phyloP scores from a whole-genome alignment of 2,888 invertebrate genomes.

The Octodonta nipae region DNA sequence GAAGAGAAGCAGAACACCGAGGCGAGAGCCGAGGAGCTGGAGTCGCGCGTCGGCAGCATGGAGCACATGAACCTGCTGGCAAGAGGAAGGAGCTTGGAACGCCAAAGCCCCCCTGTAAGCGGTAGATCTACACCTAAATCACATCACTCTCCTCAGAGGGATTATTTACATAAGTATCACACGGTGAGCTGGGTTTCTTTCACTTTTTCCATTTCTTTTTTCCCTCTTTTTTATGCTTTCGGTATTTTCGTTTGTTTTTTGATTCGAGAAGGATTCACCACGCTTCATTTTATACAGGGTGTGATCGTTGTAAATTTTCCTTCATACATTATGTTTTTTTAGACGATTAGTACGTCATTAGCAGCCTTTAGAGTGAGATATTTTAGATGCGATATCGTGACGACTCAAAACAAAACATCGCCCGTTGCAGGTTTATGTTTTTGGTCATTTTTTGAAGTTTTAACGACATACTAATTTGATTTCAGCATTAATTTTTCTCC shows the following conservation, averaged over 20 bases:
- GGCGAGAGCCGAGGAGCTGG: constrained; percentile 91
- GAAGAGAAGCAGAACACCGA: constrained; percentile 72
- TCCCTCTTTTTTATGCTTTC: constrained; percentile 6
- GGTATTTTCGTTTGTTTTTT: constrained; percentile 4
- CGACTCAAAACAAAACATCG: no score
- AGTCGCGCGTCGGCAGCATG: constrained; percentile 88
- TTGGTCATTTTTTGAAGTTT: no score
- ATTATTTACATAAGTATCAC: constrained; percentile 87
- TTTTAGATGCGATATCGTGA: no score
- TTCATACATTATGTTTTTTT: no score
- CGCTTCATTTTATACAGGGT: no score
- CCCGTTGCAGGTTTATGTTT: no score
- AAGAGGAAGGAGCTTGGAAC: constrained; percentile 55
- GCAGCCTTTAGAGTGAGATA: no score
- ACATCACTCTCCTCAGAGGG: constrained; percentile 66
- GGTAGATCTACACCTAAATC: constrained; percentile 78
- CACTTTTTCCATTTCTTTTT: constrained; percentile 1
- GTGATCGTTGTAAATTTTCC: constrained; percentile 9
- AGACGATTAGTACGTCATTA: no score
- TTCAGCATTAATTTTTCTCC: no score
- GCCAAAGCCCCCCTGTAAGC: constrained; percentile 72
- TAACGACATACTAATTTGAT: no score
- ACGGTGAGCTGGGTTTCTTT: constrained; percentile 53
- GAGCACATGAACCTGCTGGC: constrained; percentile 82
- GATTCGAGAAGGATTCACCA: constrained; percentile 11